A percentile compares a stretch with the other conserved stretches of the same genome.
phyloP scores from a whole-genome alignment of 2,113 vertebrate species.

The Dasyprocta punctata region DNA sequence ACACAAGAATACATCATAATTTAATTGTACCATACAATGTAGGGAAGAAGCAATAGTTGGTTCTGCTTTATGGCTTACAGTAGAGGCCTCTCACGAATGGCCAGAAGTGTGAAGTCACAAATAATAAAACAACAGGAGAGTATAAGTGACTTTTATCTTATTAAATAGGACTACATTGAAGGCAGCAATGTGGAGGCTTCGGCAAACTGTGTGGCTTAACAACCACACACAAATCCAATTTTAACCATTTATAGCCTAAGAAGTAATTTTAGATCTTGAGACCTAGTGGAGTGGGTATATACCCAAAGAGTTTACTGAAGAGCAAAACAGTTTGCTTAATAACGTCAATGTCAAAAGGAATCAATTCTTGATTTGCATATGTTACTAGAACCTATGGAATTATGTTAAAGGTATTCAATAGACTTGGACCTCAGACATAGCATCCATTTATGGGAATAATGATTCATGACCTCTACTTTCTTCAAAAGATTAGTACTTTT shows the following conservation, averaged over 20 bases:
- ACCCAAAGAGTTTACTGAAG: not conserved
- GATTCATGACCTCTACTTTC: conserved; percentile 5
- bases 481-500: not conserved
- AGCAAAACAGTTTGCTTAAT: not conserved
- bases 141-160: not conserved
- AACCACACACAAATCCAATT: not conserved
- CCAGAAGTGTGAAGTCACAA: not conserved
- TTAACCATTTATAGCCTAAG: not conserved
- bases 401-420: not conserved
- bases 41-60: not conserved
- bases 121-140: not conserved
- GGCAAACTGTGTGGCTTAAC: not conserved
- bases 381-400: not conserved
- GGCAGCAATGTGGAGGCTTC: not conserved
- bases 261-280: not conserved
- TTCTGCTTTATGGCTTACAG: not conserved
- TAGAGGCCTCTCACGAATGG: not conserved
- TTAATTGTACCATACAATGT: conserved; percentile 59
- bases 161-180: not conserved
- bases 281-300: not conserved
- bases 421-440: not conserved
- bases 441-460: not conserved
- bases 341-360: not conserved
- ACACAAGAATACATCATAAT: conserved; percentile 68
- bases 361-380: not conserved